Percentiles rank a stretch among this genome's conserved stretches.
phyloP scores from a whole-genome alignment of 2,113 vertebrate genomes.

The Cisticola juncidis region DNA sequence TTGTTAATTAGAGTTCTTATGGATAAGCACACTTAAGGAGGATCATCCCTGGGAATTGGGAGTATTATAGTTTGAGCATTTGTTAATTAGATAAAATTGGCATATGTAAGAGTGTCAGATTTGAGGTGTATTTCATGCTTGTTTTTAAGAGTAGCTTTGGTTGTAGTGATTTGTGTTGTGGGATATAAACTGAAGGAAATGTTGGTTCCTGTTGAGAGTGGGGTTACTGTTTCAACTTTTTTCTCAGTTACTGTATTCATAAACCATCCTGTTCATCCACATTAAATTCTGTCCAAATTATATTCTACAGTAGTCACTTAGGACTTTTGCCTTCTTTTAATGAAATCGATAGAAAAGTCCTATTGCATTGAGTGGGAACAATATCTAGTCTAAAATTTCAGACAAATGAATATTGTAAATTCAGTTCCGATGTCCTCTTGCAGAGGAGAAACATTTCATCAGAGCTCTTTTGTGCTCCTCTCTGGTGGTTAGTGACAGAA shows the following conservation, averaged over 20 bases:
- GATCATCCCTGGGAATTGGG: conserved; percentile 64
- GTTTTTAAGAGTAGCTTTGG: background rate
- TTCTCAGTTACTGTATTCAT: background rate
- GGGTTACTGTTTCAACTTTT: background rate
- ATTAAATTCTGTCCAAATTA: background rate
- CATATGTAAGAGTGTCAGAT: background rate
- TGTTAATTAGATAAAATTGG: conserved; percentile 58
- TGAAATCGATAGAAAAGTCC: background rate
- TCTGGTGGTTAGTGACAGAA: background rate
- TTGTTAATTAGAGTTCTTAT: conserved; percentile 63
- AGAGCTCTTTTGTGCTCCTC: background rate
- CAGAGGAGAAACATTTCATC: background rate
- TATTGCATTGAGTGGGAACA: background rate
- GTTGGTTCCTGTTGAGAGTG: background rate
- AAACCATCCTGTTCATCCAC: background rate
- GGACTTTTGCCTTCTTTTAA: background rate
- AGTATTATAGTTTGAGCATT: conserved; percentile 52
- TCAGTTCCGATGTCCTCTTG: background rate
- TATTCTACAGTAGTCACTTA: background rate
- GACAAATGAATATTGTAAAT: background rate
- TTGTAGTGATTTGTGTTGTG: background rate
- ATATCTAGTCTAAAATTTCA: background rate
- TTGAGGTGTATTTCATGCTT: conserved; percentile 11
- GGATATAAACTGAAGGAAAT: background rate
- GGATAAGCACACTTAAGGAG: conserved; percentile 65